phyloP scores from a whole-genome alignment of 2,888 invertebrate species.

The Eretmocerus hayati region DNA sequence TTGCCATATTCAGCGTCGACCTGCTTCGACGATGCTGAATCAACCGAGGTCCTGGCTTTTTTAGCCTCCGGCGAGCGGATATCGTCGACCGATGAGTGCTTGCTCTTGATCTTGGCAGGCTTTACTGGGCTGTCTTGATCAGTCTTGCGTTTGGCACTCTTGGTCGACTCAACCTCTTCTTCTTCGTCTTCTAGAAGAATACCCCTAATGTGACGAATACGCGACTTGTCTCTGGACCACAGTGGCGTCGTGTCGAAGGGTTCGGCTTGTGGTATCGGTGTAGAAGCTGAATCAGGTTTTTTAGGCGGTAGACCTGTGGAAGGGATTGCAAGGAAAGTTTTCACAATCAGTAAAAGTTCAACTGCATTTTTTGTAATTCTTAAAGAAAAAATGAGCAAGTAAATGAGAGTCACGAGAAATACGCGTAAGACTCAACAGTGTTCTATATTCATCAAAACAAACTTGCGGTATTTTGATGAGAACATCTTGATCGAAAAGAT shows the following conservation, averaged over 20 bases:
- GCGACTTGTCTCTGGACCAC: constrained; percentile 55
- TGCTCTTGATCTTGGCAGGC: constrained; percentile 4
- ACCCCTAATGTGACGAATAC: constrained; percentile 55
- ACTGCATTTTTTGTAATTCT: too few species aligned
- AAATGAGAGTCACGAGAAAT: too few species aligned
- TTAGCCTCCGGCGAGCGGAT: constrained; percentile 15
- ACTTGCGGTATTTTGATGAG: too few species aligned
- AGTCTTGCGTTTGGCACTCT: constrained; percentile 8
- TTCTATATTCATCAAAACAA: too few species aligned
- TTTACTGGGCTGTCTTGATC: constrained; percentile 4
- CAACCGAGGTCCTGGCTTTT: constrained; percentile 30
- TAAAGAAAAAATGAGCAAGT: too few species aligned
- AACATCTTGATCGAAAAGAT: too few species aligned
- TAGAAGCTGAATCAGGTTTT: constrained; percentile 6
- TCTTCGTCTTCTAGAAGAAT: constrained; percentile 54
- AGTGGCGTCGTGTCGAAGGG: constrained; percentile 54
- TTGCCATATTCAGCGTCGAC: constrained; percentile 45
- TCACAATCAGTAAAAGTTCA: too few species aligned
- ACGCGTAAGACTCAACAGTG: too few species aligned
- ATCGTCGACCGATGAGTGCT: constrained; percentile 3
- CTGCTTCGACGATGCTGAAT: constrained; percentile 2
- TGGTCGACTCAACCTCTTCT: constrained; percentile 25
- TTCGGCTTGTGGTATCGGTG: constrained; percentile 26
- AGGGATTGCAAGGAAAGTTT: too few species aligned
- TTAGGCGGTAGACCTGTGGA: constrained; percentile 3